phyloP scores from a whole-genome alignment of 2,888 invertebrate species.

The Andricus quercusramuli region DNA sequence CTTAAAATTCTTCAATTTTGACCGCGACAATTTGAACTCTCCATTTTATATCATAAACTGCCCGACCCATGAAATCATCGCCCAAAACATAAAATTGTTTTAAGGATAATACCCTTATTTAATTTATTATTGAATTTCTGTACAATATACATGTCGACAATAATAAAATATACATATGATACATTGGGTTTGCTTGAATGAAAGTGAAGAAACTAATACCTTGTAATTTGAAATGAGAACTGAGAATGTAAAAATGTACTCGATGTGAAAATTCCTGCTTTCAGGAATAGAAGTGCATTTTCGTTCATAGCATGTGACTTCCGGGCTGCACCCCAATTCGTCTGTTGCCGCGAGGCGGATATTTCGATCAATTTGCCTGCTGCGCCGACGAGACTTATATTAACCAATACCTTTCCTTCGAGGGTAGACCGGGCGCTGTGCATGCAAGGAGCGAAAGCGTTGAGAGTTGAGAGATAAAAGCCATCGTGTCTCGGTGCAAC shows the following conservation, averaged over 20 bases:
- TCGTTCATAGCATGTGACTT: constrained; percentile 23
- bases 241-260: background rate
- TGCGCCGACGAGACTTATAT: background rate
- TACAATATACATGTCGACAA: too few species aligned
- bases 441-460: constrained; percentile 26
- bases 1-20: too few species aligned
- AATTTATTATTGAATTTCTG: too few species aligned
- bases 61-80: too few species aligned
- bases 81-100: too few species aligned
- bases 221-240: too few species aligned
- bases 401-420: background rate
- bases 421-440: background rate
- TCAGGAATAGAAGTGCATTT: constrained; percentile 15
- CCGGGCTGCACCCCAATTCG: constrained; percentile 21
- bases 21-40: too few species aligned
- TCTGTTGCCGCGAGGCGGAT: constrained; percentile 11
- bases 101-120: too few species aligned
- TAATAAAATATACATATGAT: too few species aligned
- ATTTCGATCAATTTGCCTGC: constrained; percentile 41
- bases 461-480: constrained; percentile 32
- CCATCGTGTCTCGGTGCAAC: constrained; percentile 33
- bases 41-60: too few species aligned
- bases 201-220: too few species aligned
- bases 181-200: too few species aligned
- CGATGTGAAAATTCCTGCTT: background rate